Conservation (phyloP, 2,113 vertebrate species). For the Tragelaphus imberbis region DNA sequence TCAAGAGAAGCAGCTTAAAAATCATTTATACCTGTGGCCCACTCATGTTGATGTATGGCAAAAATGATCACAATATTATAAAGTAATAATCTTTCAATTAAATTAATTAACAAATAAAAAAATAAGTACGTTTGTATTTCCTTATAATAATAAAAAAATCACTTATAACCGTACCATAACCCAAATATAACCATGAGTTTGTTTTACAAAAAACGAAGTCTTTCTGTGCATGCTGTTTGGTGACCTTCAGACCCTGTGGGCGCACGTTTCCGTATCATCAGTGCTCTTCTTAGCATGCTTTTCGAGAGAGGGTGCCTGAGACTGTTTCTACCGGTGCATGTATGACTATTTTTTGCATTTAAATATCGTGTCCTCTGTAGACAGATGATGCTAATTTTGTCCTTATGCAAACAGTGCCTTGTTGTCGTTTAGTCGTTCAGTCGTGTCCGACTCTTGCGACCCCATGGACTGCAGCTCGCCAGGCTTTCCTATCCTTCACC, state of each 20-base stretch:
- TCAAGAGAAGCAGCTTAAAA: background rate
- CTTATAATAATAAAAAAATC: background rate
- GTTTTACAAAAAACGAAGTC: background rate
- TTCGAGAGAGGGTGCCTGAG: too few species aligned
- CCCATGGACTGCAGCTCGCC: background rate
- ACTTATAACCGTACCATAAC: background rate
- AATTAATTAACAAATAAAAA: background rate
- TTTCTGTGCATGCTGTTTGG: background rate
- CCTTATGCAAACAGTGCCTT: background rate
- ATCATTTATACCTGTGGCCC: background rate
- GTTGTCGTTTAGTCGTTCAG: background rate
- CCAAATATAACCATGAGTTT: background rate
- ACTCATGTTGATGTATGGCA: background rate
- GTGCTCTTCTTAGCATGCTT: fast-evolving
- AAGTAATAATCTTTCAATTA: background rate
- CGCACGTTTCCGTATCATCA: fast-evolving
- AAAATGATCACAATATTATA: background rate
- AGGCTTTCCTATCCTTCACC: background rate
- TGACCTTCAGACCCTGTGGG: background rate
- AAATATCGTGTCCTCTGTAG: background rate
- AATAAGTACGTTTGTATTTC: background rate
- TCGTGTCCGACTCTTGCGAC: background rate
- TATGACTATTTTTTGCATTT: background rate
- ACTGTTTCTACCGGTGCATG: background rate
- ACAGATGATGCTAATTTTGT: background rate